Evolutionary conservation across 2,888 invertebrate genomes (phyloP), one percentile per base, ranked within the genome.

Genomic region (Baccha elongata): DNA sequence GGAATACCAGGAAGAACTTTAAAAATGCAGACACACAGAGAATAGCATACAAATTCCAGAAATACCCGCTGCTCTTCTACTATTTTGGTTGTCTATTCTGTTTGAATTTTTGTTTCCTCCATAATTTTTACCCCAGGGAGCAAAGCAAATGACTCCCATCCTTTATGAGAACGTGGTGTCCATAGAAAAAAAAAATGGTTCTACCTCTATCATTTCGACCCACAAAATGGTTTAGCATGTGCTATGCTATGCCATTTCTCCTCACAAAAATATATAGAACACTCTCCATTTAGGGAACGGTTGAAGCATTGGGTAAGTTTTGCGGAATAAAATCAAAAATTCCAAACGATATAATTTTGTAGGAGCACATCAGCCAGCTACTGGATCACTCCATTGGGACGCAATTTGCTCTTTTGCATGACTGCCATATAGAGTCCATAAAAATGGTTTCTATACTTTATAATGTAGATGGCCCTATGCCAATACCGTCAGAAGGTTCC

Each of bases 271-370:
- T 32, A 11, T 2, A 15, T 15, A n/a, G 29, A 29, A 17, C n/a
- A 55, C 21, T 15, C 21, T 21, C 19, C 11, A 42, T 46, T 15
- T 1, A 15, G 11, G 52, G 13, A 11, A 2, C 23, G 42, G 40
- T 7, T 15, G 8, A 26, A 42, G 64, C 15, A 3, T 23, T 23
- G 35, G 48, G 42, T 7, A 46, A 46, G 32, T 44, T 62, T 48
- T 52, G 62, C 72, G 62, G 78, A 78, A 83, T 73, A 83, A 78
- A 78, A 83, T 81, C 81, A 78, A 83, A 83, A 83, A 78, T 78
- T 83, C 72, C 83, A 83, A 83, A 83, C 78, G 83, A 83, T 78
- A 81, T 76, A 81, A 81, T 76, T 83, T 83, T 83, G 53, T 67
- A 72, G 53, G 76, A 71, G 81, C 71, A 81, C 71, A 81, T 78